phyloP scores from a whole-genome alignment of 2,888 invertebrate genomes.

The Bellardia pandia region DNA sequence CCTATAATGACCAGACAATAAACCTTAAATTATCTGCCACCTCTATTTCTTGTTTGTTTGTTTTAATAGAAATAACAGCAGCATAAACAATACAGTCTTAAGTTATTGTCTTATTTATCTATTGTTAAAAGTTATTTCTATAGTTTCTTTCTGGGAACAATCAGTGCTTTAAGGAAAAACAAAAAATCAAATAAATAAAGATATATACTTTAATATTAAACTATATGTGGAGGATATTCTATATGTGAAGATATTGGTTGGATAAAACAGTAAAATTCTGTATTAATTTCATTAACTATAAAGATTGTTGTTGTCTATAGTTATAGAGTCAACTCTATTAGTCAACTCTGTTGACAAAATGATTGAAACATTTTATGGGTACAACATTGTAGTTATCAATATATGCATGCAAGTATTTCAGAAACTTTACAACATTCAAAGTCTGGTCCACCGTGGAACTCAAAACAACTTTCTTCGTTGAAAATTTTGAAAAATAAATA shows the following conservation, averaged over 20 bases:
- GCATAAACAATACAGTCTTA: not conserved
- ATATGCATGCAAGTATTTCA: too few relatives aligned
- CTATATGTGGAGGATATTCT: not conserved
- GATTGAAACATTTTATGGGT: too few relatives aligned
- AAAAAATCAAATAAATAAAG: not conserved
- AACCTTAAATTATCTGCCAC: constrained; percentile 2
- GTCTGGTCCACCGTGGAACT: too few relatives aligned
- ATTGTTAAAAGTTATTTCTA: not conserved
- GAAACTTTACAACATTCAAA: too few relatives aligned
- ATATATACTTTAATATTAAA: not conserved
- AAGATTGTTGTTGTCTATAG: too few relatives aligned
- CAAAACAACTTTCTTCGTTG: too few relatives aligned
- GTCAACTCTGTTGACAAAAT: too few relatives aligned
- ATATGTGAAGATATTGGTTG: not conserved
- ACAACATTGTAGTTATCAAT: too few relatives aligned
- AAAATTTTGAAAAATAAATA: too few relatives aligned
- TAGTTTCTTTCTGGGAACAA: not conserved
- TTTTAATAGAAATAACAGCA: not conserved
- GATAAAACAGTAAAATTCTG: not conserved
- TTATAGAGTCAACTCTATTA: too few relatives aligned
- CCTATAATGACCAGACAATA: constrained; percentile 3
- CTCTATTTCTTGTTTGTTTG: not conserved
- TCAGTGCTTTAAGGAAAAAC: not conserved
- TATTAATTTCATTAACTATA: too few relatives aligned
- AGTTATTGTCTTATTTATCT: not conserved